Percentiles rank a stretch among this genome's conserved stretches.
phyloP scores from a whole-genome alignment of 2,888 invertebrate genomes.

The Synergus umbraculus region DNA sequence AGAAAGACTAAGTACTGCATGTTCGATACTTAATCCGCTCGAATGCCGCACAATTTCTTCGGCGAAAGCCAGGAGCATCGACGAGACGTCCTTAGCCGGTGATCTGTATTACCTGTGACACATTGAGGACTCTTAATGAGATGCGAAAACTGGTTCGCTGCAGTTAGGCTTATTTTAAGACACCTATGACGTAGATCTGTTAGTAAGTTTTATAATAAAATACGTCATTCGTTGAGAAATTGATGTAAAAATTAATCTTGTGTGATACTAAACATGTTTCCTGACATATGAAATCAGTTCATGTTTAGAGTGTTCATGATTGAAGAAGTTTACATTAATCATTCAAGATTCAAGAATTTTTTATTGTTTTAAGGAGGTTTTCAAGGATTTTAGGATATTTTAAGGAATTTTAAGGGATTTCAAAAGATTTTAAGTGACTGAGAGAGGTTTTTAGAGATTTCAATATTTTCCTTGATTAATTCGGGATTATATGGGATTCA shows the following conservation, averaged over 20 bases:
- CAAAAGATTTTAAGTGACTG: too few relatives aligned
- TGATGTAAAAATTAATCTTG: too few relatives aligned
- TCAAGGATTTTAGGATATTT: too few relatives aligned
- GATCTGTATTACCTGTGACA: constrained; percentile 1
- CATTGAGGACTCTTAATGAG: neutral
- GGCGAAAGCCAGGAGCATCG: constrained; percentile 26
- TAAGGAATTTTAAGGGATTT: too few relatives aligned
- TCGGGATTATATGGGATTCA: too few relatives aligned
- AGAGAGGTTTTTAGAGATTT: too few relatives aligned
- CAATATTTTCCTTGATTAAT: too few relatives aligned
- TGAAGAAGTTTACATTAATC: too few relatives aligned
- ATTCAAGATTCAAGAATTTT: too few relatives aligned
- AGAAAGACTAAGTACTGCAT: constrained; percentile 61
- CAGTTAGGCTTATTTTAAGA: neutral
- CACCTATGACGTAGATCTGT: neutral
- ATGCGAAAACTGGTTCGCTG: neutral
- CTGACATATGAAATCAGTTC: neutral
- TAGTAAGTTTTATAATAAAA: neutral
- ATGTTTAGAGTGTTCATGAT: too few relatives aligned
- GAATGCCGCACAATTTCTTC: constrained; percentile 57
- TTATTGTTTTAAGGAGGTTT: too few relatives aligned
- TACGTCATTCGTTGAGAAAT: neutral
- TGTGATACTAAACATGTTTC: too few relatives aligned
- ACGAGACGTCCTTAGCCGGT: neutral
- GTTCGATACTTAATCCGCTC: neutral